These are phyloP conservation scores for Danio aesculapii DNA, from an alignment of 2,797 vertebrate species.

Conservation along the genomic window DNA sequence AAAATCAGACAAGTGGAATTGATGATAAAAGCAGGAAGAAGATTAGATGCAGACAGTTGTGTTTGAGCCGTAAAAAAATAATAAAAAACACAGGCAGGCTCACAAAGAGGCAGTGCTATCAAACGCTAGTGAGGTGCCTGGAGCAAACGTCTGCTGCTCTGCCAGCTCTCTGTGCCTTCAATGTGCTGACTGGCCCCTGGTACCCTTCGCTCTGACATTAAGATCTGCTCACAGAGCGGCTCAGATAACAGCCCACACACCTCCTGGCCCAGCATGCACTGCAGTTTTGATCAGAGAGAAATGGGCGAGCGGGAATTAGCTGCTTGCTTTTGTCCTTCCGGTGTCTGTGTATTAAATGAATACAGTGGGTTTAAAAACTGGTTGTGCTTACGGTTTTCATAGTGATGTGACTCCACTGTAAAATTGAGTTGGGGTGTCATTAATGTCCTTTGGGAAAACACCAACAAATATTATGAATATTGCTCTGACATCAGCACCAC, in stretches of 20 bases:
- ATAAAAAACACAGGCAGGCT: conserved; percentile 40
- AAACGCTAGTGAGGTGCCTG: conserved; percentile 80
- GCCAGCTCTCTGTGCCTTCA: conserved; percentile 83
- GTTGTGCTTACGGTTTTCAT: not conserved
- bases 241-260: conserved; percentile 47
- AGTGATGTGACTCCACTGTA: not conserved
- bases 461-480: not conserved
- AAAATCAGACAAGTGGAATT: conserved; percentile 88
- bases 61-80: conserved; percentile 68
- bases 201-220: conserved; percentile 55
- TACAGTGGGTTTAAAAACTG: not conserved
- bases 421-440: not conserved
- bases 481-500: too few species aligned
- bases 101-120: conserved; percentile 85
- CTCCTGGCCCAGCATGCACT: conserved; percentile 44
- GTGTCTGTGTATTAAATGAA: conserved; percentile 38
- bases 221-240: conserved; percentile 42
- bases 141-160: conserved; percentile 90
- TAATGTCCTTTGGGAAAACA: not conserved
- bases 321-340: conserved; percentile 40
- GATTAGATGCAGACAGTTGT: conserved; percentile 89
- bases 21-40: conserved; percentile 88
- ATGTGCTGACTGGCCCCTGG: conserved; percentile 43
- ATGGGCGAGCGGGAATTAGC: conserved; percentile 32
- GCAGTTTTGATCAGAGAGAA: conserved; percentile 56